Evolutionary conservation across 2,888 invertebrate genomes (phyloP), one percentile per base, ranked within the genome.

Genomic region (Drosophila rellima): DNA sequence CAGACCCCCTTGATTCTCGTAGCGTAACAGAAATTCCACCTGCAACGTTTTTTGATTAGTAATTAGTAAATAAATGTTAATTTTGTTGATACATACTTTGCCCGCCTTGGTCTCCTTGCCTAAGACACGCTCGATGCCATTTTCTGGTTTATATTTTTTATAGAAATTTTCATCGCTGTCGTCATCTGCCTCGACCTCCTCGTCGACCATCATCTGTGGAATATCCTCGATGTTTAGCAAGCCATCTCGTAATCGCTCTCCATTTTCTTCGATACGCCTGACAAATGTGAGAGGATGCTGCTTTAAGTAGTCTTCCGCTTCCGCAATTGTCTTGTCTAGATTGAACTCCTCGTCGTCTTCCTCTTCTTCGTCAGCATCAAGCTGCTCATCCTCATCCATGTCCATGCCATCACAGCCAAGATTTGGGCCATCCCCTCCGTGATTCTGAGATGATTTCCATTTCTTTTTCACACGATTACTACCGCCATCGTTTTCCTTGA

Each of bases 21-120:
- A 90, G 10, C 91, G 88, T 37, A 91, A 72, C 15, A 91, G 77
- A 62, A 78, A 91, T 76, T 90, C 86, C 44, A 91, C 85, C 91
- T 91, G 45, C 0, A 42, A 37, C 37, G 3, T 17, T 35, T 11
- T 13, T 3, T 33, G 40, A 31, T 35, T 39, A 20, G 0, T 26
- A 26, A 6, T 26, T 0, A 20, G n/a, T 20, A 8, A n/a, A 8
- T 20, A 8, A 7, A 13, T 10, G 8, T 33, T 29, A 0, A 0
- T 4, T n/a, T 15, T 3, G 11, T 13, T 10, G 2, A 2, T 26
- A 45, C 71, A 63, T 68, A 70, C 91, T 83, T 90, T 90, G 64
- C 89, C 91, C 65, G 84, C 84, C 70, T 88, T 89, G 2, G 80
- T 86, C 39, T 89, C 84, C 60, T 90, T 91, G 64, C 91, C 91